These are phyloP conservation scores for Siniperca obscura DNA, from an alignment of 2,797 vertebrate genomes.

Conservation along the genomic window DNA sequence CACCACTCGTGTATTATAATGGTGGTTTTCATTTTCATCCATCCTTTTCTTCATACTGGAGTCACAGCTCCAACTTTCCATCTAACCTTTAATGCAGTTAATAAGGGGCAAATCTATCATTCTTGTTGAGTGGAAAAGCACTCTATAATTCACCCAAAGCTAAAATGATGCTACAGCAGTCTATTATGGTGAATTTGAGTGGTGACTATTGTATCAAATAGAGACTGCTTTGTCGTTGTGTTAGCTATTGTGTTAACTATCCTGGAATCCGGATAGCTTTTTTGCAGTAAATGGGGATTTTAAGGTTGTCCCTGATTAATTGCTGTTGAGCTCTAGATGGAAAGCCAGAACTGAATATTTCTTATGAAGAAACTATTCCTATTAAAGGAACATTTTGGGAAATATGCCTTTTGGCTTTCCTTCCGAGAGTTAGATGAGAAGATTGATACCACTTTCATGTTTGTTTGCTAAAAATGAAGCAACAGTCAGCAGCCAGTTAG, in stretches of 20 bases:
- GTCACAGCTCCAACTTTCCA: neutral
- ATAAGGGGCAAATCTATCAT: neutral
- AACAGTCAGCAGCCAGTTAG: neutral
- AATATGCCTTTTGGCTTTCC: neutral
- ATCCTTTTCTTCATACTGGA: conserved; percentile 10
- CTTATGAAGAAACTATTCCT: neutral
- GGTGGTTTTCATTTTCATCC: conserved; percentile 4
- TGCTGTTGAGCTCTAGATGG: neutral
- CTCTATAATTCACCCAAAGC: neutral
- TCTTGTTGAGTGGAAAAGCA: conserved; percentile 8
- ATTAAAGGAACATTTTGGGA: neutral
- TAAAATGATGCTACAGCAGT: neutral
- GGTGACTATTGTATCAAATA: neutral
- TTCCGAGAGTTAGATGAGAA: no score
- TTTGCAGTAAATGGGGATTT: neutral
- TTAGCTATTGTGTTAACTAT: no score
- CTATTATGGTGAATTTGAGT: neutral
- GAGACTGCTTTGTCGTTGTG: neutral
- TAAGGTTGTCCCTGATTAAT: neutral
- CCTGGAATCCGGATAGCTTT: neutral
- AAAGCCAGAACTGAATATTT: neutral
- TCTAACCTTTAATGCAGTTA: neutral
- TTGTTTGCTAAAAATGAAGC: neutral
- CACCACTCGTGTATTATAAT: neutral
- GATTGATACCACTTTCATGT: neutral